A percentile compares a stretch with the other conserved stretches of the same genome.
phyloP scores from a whole-genome alignment of 2,797 vertebrate genomes.

The Lagorchestes hirsutus region DNA sequence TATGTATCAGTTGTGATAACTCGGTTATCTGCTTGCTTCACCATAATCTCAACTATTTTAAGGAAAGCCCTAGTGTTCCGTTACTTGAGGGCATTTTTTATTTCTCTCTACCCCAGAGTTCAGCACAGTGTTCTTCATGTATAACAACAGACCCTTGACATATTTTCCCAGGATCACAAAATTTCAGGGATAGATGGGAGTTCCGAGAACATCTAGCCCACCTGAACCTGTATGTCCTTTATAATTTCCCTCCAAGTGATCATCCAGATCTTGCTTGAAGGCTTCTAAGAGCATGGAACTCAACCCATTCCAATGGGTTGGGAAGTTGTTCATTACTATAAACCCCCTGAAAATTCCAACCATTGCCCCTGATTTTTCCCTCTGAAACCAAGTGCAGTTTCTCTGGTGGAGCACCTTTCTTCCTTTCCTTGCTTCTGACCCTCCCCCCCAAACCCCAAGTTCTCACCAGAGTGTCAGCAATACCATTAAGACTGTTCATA shows the following conservation, averaged over 20 bases:
- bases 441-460: not conserved
- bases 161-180: not conserved
- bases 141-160: not conserved
- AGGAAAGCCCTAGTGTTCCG: not conserved
- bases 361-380: not conserved
- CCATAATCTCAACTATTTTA: not conserved
- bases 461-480: not conserved
- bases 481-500: not conserved
- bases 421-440: not conserved
- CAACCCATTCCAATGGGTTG: not conserved
- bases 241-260: not conserved
- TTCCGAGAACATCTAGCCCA: not conserved
- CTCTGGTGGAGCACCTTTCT: not conserved
- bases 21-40: not conserved
- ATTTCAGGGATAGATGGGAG: not conserved
- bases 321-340: too few relatives aligned
- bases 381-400: not conserved
- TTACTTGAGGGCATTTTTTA: not conserved
- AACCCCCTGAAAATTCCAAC: not conserved
- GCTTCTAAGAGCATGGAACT: not conserved
- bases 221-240: not conserved
- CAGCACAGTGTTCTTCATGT: not conserved
- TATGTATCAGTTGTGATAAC: not conserved
- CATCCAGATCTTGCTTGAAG: not conserved
- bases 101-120: not conserved